phyloP scores from a whole-genome alignment of 2,113 vertebrate genomes.

The Shinisaurus crocodilurus region DNA sequence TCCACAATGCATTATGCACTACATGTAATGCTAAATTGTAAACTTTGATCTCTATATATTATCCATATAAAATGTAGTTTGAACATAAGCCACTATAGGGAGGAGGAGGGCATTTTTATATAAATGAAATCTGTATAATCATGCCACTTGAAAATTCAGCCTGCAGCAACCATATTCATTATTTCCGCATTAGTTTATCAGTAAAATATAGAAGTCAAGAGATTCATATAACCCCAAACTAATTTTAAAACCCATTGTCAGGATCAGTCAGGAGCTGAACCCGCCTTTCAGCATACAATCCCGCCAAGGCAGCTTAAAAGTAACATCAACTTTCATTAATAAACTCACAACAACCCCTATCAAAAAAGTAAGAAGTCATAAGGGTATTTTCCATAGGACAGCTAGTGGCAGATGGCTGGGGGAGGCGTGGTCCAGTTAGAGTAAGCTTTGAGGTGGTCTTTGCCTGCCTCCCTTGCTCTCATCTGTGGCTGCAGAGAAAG shows the following conservation, averaged over 20 bases:
- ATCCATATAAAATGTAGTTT: background rate
- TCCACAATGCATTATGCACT: background rate
- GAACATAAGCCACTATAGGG: background rate
- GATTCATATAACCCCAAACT: background rate
- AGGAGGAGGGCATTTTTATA: background rate
- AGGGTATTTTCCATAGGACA: background rate
- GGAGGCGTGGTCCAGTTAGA: too few species aligned
- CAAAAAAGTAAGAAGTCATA: too few species aligned
- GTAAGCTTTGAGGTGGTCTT: background rate
- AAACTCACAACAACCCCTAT: background rate
- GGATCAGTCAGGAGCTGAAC: background rate
- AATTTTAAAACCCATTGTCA: background rate
- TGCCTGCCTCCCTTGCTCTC: background rate
- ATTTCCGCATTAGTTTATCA: background rate
- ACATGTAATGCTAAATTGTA: slow-evolving; percentile 4
- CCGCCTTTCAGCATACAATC: background rate
- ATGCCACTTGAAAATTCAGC: background rate
- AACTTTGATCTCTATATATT: background rate
- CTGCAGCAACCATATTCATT: background rate
- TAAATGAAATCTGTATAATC: background rate
- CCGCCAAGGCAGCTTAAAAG: background rate
- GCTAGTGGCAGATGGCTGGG: too few species aligned
- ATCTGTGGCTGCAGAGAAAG: background rate
- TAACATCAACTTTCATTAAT: background rate
- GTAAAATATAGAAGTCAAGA: background rate